Evolutionary conservation across 2,113 vertebrate species (phyloP), one percentile per base, ranked within the genome.

Genomic region (Caretta caretta): DNA sequence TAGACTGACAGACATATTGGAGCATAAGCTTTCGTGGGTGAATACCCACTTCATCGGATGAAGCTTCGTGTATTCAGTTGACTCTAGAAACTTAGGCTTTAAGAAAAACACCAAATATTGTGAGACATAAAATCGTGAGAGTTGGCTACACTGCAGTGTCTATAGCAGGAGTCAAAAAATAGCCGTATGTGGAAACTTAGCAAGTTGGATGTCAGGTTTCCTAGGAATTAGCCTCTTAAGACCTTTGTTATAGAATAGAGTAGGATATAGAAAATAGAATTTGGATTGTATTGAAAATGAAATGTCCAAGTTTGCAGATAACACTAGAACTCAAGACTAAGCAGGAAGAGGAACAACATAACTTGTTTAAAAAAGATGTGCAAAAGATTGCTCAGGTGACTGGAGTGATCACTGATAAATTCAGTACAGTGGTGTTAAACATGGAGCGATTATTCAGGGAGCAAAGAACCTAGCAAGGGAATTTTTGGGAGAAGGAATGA

Each of bases 151-250:
- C 69, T 57, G 24, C 83, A 38, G 8, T 29, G 22, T n/a, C 62
- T 69, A n/a, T 17, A 69, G 16, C 62, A 69, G 62, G 31, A 69
- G 14, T 69, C 35, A n/a, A 69, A n/a, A 29, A 69, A 69, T 69
- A 69, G 62, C 62, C 62, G 9, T 69, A n/a, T n/a, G 62, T n/a
- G 24, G 72, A 76, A 76, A 46, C 22, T 24, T 76, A 46, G 2
- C 38, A 76, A 46, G 42, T 25, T 38, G 93, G 90, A 96, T 93
- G 72, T 82, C 86, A 86, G 81, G 87, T 90, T 76, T 69, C n/a
- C 50, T 90, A 49, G 59, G 50, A 62, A 90, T 93, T 75, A 93
- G 62, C 54, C 83, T 10, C 94, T 83, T 92, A n/a, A 19, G 90
- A 93, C 72, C 53, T 29, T 42, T 50, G 2, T 1, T 35, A 46